A percentile compares a stretch with the other conserved stretches of the same genome.
phyloP scores from a whole-genome alignment of 2,797 vertebrate species.

The Karalla daura region DNA sequence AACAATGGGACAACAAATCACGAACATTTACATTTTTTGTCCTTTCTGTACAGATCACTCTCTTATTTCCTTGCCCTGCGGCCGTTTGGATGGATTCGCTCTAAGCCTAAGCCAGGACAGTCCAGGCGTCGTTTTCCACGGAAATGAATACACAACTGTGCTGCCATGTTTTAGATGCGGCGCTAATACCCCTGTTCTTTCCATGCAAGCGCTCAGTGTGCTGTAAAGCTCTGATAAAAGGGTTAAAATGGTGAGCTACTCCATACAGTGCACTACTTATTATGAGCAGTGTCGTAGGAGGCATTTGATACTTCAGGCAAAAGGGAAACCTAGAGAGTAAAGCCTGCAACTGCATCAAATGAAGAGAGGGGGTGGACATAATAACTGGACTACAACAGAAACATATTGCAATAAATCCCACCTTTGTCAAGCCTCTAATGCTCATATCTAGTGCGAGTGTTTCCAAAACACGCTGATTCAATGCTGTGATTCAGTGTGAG shows the following conservation, averaged over 20 bases:
- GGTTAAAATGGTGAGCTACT: neutral
- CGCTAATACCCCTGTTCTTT: neutral
- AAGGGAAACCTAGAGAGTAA: conserved; percentile 5
- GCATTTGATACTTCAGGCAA: conserved; percentile 10
- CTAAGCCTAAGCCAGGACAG: neutral
- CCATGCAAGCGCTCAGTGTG: neutral
- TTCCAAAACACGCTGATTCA: neutral
- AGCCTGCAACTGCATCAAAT: conserved; percentile 17
- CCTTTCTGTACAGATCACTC: neutral
- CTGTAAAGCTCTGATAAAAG: neutral
- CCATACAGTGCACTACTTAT: neutral
- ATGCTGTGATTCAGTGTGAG: neutral
- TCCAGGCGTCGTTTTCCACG: neutral
- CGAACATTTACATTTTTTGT: conserved; percentile 4
- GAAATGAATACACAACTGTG: neutral
- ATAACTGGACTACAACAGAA: conserved; percentile 2
- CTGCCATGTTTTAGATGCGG: neutral
- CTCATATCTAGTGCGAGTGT: neutral
- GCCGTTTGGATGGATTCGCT: neutral
- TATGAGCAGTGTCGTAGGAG: conserved; percentile 24
- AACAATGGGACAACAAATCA: neutral
- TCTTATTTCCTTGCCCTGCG: neutral
- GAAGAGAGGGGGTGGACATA: conserved; percentile 18
- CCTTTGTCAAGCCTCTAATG: neutral
- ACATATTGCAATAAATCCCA: conserved; percentile 8